phyloP scores from a whole-genome alignment of 2,113 vertebrate species.

The Podarcis raffonei region DNA sequence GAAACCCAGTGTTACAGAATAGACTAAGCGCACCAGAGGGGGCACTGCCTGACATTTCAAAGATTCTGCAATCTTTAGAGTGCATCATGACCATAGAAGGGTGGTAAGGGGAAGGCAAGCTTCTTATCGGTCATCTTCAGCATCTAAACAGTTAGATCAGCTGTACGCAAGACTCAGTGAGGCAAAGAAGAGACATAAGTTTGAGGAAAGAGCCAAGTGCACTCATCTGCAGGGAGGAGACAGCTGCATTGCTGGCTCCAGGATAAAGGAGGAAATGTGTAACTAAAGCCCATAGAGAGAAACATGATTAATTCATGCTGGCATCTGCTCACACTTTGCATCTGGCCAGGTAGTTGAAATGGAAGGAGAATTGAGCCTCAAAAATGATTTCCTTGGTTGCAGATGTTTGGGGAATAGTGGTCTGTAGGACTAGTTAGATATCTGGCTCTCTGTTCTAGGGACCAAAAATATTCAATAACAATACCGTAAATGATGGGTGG shows the following conservation, averaged over 20 bases:
- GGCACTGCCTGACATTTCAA: not conserved
- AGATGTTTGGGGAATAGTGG: not conserved
- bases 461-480: rapidly evolving
- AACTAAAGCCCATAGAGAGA: conserved; percentile 27
- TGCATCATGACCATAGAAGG: rapidly evolving
- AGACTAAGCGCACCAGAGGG: not conserved
- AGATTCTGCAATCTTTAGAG: rapidly evolving
- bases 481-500: not conserved
- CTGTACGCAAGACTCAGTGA: conserved; percentile 22
- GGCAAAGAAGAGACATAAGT: conserved; percentile 1
- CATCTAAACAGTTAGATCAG: conserved; percentile 43
- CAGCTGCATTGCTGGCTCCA: not conserved
- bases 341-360: conserved; percentile 26
- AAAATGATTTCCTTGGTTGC: not conserved
- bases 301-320: conserved; percentile 18
- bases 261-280: conserved; percentile 11
- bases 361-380: conserved; percentile 10
- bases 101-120: conserved; percentile 8
- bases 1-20: rapidly evolving
- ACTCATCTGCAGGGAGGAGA: not conserved
- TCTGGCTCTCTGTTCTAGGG: not conserved
- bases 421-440: not conserved
- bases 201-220: conserved; percentile 25
- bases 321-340: conserved; percentile 45
- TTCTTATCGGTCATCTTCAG: not conserved